Base-by-base conservation (phyloP, 2,797 vertebrate species). In the Steatocranus sp. region DNA sequence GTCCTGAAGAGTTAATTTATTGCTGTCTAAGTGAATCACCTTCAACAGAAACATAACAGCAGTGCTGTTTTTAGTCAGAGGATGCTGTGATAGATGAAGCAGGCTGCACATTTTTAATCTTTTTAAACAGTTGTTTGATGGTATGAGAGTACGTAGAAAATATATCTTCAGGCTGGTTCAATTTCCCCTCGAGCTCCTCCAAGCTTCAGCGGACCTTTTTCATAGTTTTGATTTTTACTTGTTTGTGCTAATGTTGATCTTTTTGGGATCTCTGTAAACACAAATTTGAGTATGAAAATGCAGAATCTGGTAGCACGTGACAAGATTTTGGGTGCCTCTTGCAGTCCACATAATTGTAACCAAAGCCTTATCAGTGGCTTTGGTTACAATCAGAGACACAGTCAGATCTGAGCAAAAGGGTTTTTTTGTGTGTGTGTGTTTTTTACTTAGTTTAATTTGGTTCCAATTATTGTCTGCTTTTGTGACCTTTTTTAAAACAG, bases 11-110 rank as follows among this genome's bases (percentile, higher is more conserved):
- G 87, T 83, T 86, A 66, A 87, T 90, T 86, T 83, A 87, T 68
- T 49, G 86, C 89, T 89, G 91, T 93, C 90, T 14, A 18, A 78
- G 68, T 78, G 78, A 66, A 91, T 93, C 84, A 86, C 70, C 70
- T 84, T 92, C 88, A 88, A 54, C 18, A 4, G 10, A 20, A 32
- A 51, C 38, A 75, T 11, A 23, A 38, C 17, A 66, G 25, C 27
- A 8, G 18, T 23, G 23, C 78, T 53, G 78, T 48, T 74, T 34
- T 46, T 8, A 61, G 78, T 79, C 68, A 25, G 25, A 58, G 41
- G 54, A 78, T 6, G 49, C 17, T 82, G 23, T 73, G 27, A 48
- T 41, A 27, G 73, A 56, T 32, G 18, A 46, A 50, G 30, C 3
- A 15, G 12, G 53, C 32, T 61, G 14, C 23, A 7, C 4, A 10